Evolutionary conservation across 1,140 invertebrate species (phyloP).

Genomic region (Ptiloglossa arizonensis): DNA sequence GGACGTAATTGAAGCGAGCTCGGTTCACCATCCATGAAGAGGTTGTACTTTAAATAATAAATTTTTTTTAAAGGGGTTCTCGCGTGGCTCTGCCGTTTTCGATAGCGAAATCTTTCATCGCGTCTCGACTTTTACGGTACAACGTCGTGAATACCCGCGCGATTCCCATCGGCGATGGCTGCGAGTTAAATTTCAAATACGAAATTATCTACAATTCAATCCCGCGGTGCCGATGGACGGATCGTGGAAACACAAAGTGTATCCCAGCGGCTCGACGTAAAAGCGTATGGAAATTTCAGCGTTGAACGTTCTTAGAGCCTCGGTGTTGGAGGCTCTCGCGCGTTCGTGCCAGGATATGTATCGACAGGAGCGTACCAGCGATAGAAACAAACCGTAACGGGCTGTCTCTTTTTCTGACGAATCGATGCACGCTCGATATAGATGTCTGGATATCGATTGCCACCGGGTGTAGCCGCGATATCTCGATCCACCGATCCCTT

Average conservation of each 20-base stretch:
- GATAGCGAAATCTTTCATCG: too few relatives aligned
- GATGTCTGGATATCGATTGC: conserved; percentile 63
- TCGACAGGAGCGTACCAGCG: conserved; percentile 20
- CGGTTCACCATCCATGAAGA: too few relatives aligned
- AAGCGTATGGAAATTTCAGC: conserved; percentile 25
- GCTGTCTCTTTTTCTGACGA: conserved; percentile 40
- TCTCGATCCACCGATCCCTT: conserved; percentile 48
- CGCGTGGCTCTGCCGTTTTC: too few relatives aligned
- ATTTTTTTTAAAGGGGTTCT: too few relatives aligned
- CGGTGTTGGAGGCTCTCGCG: not conserved
- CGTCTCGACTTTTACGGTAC: too few relatives aligned
- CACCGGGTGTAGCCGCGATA: conserved; percentile 34
- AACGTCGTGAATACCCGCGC: not conserved
- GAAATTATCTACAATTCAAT: conserved; percentile 34
- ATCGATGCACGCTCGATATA: conserved; percentile 54
- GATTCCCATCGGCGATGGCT: not conserved
- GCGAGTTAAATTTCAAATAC: conserved; percentile 23
- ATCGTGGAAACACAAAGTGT: not conserved
- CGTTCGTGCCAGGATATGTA: conserved; percentile 16
- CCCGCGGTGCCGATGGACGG: not conserved
- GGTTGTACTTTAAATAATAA: too few relatives aligned
- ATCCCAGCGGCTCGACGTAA: conserved; percentile 9
- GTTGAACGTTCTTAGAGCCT: conserved; percentile 26
- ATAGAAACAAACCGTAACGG: conserved; percentile 33
- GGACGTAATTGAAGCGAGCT: too few relatives aligned